A percentile compares a stretch with the other conserved stretches of the same genome.
Evolutionary conservation across 1,140 invertebrate species (phyloP).

Genomic region (Colletes latitarsis): DNA sequence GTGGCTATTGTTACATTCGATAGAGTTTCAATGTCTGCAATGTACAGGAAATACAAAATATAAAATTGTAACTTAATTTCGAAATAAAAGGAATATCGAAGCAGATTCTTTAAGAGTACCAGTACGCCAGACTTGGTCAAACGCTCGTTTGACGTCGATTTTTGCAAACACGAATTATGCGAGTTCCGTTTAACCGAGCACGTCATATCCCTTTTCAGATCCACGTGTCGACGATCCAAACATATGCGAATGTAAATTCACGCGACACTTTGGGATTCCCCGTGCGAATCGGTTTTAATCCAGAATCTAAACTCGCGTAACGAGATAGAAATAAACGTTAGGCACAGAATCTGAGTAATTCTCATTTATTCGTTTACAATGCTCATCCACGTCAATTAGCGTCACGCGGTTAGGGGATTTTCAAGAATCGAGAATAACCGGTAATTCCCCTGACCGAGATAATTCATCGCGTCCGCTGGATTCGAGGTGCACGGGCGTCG

Average conservation of each 20-base stretch:
- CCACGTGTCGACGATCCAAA: neutral
- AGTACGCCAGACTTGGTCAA: no score
- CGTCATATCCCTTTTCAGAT: neutral
- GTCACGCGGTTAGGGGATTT: neutral
- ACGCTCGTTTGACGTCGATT: no score
- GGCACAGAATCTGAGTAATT: neutral
- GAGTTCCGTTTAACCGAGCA: no score
- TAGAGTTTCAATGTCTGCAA: no score
- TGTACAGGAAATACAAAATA: no score
- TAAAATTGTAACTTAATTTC: no score
- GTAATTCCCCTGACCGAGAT: constrained; percentile 23
- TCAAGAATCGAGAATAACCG: neutral
- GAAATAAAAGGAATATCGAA: no score
- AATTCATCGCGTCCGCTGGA: constrained; percentile 12
- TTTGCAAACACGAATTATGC: no score
- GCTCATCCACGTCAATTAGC: neutral
- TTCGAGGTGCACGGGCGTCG: constrained; percentile 7
- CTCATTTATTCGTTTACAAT: constrained; percentile 4
- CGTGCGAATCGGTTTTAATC: neutral
- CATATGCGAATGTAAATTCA: neutral
- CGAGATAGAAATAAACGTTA: neutral
- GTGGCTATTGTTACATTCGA: no score
- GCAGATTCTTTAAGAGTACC: no score
- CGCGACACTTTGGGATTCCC: constrained; percentile 5
- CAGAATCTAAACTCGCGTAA: neutral